Evolutionary conservation across 2,888 invertebrate genomes (phyloP).

Genomic region (Andrena hattorfiana): DNA sequence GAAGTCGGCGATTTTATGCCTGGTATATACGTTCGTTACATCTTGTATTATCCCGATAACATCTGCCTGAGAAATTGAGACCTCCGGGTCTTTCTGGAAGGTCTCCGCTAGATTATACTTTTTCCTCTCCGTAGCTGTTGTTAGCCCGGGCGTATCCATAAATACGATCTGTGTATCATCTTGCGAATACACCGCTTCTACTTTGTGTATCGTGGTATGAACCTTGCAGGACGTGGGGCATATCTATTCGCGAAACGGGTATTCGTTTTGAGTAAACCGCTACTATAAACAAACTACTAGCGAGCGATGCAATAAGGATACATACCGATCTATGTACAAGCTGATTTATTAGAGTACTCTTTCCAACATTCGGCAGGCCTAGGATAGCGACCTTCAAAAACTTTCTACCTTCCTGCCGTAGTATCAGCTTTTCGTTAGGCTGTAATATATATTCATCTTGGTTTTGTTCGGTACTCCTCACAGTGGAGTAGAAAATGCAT

Average conservation of each 20-base stretch:
- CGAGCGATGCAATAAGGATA: constrained; percentile 34
- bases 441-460: background rate
- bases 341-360: constrained; percentile 97
- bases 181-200: constrained; percentile 89
- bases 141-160: constrained; percentile 97
- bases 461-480: background rate
- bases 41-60: constrained; percentile 95
- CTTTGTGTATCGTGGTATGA: constrained; percentile 90
- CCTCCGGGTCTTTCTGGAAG: constrained; percentile 88
- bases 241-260: constrained; percentile 86
- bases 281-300: background rate
- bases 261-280: background rate
- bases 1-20: constrained; percentile 89
- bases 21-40: constrained; percentile 89
- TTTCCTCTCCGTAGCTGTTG: constrained; percentile 89
- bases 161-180: constrained; percentile 95
- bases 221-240: constrained; percentile 96
- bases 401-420: constrained; percentile 37
- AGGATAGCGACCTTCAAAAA: constrained; percentile 89
- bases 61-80: constrained; percentile 90
- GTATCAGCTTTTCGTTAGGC: background rate
- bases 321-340: constrained; percentile 92
- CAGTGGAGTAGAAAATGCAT: constrained; percentile 11
- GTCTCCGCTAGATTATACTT: constrained; percentile 87
- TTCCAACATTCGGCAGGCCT: constrained; percentile 97